Conservation (phyloP, 2,888 invertebrate genomes). For the Ochropleura leucogaster region DNA sequence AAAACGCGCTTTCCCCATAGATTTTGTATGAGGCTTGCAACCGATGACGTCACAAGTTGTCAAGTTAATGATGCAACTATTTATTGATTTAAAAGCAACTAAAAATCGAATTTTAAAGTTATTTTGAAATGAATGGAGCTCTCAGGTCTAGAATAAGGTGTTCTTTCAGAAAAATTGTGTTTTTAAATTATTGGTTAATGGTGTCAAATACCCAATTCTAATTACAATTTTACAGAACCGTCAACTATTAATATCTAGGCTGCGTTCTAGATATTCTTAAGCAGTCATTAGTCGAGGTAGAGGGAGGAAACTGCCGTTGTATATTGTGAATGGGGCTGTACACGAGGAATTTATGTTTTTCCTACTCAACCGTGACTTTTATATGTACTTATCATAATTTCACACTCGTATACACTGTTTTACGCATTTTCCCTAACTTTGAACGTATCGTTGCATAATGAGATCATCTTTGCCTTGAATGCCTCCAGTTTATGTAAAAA, state of each 20-base stretch:
- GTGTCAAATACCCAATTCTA: too few relatives aligned
- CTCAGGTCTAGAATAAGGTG: too few relatives aligned
- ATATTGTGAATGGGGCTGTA: conserved; percentile 54
- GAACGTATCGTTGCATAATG: conserved; percentile 60
- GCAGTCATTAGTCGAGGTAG: conserved; percentile 36
- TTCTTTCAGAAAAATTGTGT: too few relatives aligned
- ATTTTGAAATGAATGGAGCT: too few relatives aligned
- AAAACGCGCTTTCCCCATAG: too few relatives aligned
- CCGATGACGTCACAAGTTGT: too few relatives aligned
- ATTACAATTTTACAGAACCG: conserved; percentile 12
- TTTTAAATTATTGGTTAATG: too few relatives aligned
- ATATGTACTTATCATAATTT: conserved; percentile 70
- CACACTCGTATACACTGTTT: conserved; percentile 43
- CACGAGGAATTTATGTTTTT: conserved; percentile 55
- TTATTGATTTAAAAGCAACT: too few relatives aligned
- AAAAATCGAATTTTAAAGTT: too few relatives aligned
- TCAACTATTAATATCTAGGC: conserved; percentile 32
- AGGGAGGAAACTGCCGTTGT: conserved; percentile 23
- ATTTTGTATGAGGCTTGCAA: too few relatives aligned
- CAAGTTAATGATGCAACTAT: too few relatives aligned
- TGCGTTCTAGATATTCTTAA: conserved; percentile 35
- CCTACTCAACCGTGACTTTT: conserved; percentile 58
- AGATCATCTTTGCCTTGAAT: conserved; percentile 58
- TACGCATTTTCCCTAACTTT: conserved; percentile 57
- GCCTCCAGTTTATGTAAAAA: conserved; percentile 43